phyloP scores from a whole-genome alignment of 2,797 vertebrate genomes.

The Falco peregrinus region DNA sequence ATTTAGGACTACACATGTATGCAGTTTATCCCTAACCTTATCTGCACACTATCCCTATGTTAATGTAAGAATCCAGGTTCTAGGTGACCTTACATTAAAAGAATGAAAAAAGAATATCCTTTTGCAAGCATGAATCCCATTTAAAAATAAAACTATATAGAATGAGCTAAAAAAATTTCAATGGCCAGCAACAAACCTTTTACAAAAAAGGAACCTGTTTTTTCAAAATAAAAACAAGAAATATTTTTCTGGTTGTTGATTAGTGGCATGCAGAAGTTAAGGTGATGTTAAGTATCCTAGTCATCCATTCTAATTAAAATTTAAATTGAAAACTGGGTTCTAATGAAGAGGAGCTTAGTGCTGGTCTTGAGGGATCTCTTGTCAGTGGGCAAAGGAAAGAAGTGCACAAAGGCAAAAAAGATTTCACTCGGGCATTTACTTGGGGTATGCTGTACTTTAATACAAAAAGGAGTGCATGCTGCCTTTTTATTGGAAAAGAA shows the following conservation, averaged over 20 bases:
- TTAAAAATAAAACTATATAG: neutral
- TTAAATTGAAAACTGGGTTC: slow-evolving; percentile 79
- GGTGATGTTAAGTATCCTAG: slow-evolving; percentile 62
- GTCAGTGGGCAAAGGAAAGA: slow-evolving; percentile 62
- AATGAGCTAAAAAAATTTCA: slow-evolving; percentile 35
- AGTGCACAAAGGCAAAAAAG: slow-evolving; percentile 55
- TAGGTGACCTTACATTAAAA: slow-evolving; percentile 22
- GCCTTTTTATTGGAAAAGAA: neutral
- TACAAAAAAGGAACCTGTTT: slow-evolving; percentile 40
- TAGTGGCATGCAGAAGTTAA: slow-evolving; percentile 57
- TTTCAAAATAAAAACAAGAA: slow-evolving; percentile 11
- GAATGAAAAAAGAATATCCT: neutral
- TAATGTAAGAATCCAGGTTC: neutral
- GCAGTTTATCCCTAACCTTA: neutral
- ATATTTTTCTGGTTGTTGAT: slow-evolving; percentile 56
- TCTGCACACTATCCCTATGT: neutral
- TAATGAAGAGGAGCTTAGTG: slow-evolving; percentile 82
- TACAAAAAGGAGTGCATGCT: neutral
- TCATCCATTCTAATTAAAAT: slow-evolving; percentile 82
- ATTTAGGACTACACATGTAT: neutral
- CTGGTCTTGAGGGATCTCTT: slow-evolving; percentile 73
- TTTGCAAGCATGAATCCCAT: slow-evolving; percentile 1
- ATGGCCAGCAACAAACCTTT: slow-evolving; percentile 11
- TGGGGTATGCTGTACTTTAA: slow-evolving; percentile 19
- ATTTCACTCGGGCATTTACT: slow-evolving; percentile 54